Conservation (phyloP, 2,113 vertebrate species). For the Alosa alosa region DNA sequence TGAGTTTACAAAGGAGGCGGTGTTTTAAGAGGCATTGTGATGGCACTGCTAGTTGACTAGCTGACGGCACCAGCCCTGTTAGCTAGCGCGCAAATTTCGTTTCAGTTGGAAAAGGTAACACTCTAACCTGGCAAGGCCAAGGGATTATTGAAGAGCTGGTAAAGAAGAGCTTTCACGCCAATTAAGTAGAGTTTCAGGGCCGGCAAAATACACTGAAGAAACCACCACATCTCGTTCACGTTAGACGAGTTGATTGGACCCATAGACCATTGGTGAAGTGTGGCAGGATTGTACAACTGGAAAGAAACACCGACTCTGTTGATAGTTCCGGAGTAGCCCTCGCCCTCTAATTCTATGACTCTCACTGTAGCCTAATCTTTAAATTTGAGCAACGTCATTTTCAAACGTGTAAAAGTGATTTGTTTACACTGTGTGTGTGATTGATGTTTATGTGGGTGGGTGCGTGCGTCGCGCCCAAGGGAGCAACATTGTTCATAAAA, state of each 20-base stretch:
- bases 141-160: slow-evolving; percentile 55
- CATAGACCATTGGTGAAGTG: neutral
- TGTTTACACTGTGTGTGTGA: neutral
- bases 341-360: neutral
- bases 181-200: slow-evolving; percentile 57
- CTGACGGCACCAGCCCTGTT: neutral
- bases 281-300: neutral
- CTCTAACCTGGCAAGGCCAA: slow-evolving; percentile 59
- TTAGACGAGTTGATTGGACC: neutral
- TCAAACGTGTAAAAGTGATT: too few relatives aligned
- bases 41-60: neutral
- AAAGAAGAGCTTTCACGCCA: slow-evolving; percentile 57
- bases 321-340: slow-evolving; percentile 1
- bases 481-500: too few relatives aligned
- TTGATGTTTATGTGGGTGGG: neutral
- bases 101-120: neutral
- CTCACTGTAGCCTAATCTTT: neutral
- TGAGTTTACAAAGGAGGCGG: too few relatives aligned
- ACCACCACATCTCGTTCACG: slow-evolving; percentile 13
- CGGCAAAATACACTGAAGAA: slow-evolving; percentile 41
- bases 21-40: too few relatives aligned
- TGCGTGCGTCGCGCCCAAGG: too few relatives aligned
- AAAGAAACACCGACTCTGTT: slow-evolving; percentile 12
- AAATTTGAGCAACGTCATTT: too few relatives aligned
- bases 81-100: neutral